Evolutionary conservation across 2,113 vertebrate genomes (phyloP).

Genomic region (Tragulus kanchil): DNA sequence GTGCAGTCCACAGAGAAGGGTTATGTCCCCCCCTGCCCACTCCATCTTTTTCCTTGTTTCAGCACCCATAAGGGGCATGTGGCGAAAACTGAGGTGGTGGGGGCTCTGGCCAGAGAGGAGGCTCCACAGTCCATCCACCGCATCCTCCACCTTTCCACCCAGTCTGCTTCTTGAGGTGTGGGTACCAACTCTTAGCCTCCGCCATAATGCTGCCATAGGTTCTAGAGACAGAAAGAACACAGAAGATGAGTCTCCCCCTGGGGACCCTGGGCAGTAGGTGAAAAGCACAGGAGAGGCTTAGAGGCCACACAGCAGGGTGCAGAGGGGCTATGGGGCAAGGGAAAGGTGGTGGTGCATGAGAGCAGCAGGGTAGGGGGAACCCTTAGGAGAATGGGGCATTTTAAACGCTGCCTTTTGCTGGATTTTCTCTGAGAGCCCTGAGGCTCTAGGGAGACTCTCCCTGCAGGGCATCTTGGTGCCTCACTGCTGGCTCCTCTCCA

Average conservation of each 20-base stretch:
- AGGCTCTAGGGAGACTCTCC: neutral
- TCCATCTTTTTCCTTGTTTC: neutral
- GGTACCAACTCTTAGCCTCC: neutral
- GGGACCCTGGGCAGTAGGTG: neutral
- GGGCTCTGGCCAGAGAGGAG: neutral
- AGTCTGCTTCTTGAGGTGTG: neutral
- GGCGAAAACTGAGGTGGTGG: neutral
- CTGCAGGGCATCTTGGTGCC: accelerated
- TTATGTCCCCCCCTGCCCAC: accelerated
- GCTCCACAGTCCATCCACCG: too few relatives aligned
- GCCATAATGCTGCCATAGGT: neutral
- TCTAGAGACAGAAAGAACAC: neutral
- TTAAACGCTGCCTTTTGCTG: neutral
- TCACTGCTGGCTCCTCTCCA: neutral
- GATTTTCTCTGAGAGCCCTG: neutral
- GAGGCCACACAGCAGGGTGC: neutral
- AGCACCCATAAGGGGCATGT: accelerated
- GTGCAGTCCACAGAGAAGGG: neutral
- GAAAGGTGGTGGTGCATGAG: neutral
- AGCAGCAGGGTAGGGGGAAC: neutral
- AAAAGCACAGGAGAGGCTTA: neutral
- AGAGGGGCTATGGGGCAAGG: neutral
- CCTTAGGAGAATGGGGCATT: neutral
- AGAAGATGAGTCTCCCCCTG: neutral
- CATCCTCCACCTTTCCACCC: neutral